Evolutionary conservation across 2,888 invertebrate species (phyloP).

Genomic region (Oconnorella tubifera): DNA sequence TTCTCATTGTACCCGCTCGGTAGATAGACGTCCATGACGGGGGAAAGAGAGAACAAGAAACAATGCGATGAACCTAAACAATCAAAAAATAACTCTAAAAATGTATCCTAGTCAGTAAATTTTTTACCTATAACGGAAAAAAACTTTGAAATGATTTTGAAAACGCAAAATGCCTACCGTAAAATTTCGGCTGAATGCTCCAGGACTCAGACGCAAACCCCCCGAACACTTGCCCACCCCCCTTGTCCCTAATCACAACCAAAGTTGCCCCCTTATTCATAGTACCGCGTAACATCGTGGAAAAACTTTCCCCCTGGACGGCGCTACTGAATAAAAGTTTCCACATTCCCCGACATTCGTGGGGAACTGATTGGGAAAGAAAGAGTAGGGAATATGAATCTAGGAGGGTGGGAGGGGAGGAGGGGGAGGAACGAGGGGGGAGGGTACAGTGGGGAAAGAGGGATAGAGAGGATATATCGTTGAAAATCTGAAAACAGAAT

Average conservation of each 20-base stretch:
- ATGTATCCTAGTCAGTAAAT: background rate
- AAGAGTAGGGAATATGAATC: no score
- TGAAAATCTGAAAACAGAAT: no score
- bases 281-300: constrained; percentile 57
- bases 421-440: no score
- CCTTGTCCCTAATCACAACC: constrained; percentile 71
- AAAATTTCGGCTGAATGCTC: constrained; percentile 50
- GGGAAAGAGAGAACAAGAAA: constrained; percentile 79
- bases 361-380: constrained; percentile 72
- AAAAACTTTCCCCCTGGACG: constrained; percentile 71
- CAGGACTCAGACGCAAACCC: constrained; percentile 80
- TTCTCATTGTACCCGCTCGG: constrained; percentile 81
- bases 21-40: constrained; percentile 73
- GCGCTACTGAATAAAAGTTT: constrained; percentile 63
- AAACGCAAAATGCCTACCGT: no score
- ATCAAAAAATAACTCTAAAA: no score
- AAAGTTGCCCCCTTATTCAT: constrained; percentile 62
- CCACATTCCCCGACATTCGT: constrained; percentile 74
- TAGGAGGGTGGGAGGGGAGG: no score
- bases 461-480: no score
- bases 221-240: constrained; percentile 82
- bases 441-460: no score
- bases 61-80: constrained; percentile 66
- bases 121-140: no score
- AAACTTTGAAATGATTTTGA: no score